A percentile compares a stretch with the other conserved stretches of the same genome.
Evolutionary conservation across 2,113 vertebrate species (phyloP).

Genomic region (Cephalopholis sonnerati): DNA sequence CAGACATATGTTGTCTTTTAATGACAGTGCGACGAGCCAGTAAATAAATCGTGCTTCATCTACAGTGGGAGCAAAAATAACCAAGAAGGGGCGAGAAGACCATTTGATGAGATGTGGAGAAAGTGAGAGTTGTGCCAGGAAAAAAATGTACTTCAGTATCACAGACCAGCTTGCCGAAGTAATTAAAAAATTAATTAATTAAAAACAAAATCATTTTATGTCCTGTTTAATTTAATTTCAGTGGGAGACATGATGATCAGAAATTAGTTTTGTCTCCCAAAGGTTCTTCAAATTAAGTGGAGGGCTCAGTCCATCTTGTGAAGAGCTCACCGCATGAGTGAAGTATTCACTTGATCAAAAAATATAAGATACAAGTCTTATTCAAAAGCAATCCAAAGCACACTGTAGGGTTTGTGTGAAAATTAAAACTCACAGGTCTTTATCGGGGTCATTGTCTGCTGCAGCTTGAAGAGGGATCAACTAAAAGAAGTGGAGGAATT

Average conservation of each 20-base stretch:
- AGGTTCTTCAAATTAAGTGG: neutral
- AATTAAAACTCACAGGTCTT: no score
- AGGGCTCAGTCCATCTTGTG: neutral
- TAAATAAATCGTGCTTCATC: neutral
- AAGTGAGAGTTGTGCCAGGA: neutral
- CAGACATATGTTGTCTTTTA: slow-evolving; percentile 28
- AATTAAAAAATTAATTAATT: neutral
- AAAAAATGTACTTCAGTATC: neutral
- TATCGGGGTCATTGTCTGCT: no score
- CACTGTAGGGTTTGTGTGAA: no score
- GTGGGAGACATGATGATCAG: neutral
- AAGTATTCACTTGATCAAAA: no score
- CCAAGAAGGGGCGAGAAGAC: neutral
- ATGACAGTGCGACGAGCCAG: slow-evolving; percentile 4
- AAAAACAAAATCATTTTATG: neutral
- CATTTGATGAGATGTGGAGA: neutral
- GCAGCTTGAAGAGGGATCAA: neutral
- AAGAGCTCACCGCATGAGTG: no score
- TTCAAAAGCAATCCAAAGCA: no score
- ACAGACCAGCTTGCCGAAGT: neutral
- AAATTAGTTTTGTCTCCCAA: neutral
- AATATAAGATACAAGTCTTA: no score
- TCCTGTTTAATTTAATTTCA: neutral
- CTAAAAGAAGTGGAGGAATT: neutral
- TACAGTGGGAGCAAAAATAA: neutral